Base-by-base conservation (phyloP, 2,888 invertebrate genomes). In the Aphodius sticticus region DNA sequence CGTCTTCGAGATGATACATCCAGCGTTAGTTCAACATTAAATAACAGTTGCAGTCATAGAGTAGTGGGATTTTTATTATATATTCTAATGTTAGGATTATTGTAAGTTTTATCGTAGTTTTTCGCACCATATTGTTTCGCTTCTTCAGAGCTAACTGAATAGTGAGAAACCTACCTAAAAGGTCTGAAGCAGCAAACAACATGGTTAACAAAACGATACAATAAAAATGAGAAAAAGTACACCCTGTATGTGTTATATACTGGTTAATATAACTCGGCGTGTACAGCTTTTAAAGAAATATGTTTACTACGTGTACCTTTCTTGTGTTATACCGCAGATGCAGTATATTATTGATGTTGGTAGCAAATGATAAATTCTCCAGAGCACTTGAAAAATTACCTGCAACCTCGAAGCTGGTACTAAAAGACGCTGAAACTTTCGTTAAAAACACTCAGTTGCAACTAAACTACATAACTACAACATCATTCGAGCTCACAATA, bases 361-460 rank as follows among this genome's bases (percentile, higher is more conserved):
- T 92, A 82, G 92, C 92, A 84, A 94, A 94, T 87, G 92, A 93
- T 86, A 91, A 92, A 83, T 90, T 93, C 79, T 90, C 92, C 74
- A 87, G 89, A 78, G 92, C 92, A 35, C 89, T 93, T 81, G 89
- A 91, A 80, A 90, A 90, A 86, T 90, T 92, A 77, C 92, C 92
- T 70, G 88, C 90, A 80, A 90, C 91, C 81, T 87, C 92, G 78
- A 90, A 91, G 84, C 90, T 92, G 16, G 92, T 92, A 69, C 89
- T 93, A 76, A 90, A 91, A 82, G 94, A 94, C 86, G 87, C 93
- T 77, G 90, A 91, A 85, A 91, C 91, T 78, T 94, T 93, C 86
- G 89, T 93, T 79, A 90, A 91, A 84, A 92, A 93, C 85, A 92
- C 93, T n/a, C 92, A 93, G 85, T 89, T 91, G 86, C 93, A 94